Evolutionary conservation across 2,888 invertebrate species (phyloP).

Genomic region (Thecophora atra): DNA sequence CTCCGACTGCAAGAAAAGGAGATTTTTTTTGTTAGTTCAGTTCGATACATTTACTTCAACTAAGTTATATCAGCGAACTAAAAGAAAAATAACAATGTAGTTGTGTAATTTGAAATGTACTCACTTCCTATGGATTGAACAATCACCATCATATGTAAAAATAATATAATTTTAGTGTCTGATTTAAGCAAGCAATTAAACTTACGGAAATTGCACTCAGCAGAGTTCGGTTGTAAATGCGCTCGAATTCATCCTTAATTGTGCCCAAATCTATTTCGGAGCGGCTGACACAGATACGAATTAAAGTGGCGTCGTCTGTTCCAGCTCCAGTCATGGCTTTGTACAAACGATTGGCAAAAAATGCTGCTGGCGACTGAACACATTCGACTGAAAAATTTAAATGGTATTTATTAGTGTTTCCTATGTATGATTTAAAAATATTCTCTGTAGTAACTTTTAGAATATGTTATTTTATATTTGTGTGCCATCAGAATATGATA

Average conservation of each 20-base stretch:
- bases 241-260: conserved; percentile 77
- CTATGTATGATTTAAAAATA: too few relatives aligned
- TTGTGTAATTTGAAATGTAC: conserved; percentile 17
- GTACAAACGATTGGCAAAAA: conserved; percentile 75
- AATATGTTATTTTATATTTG: too few relatives aligned
- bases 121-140: conserved; percentile 36
- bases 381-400: conserved; percentile 71
- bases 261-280: conserved; percentile 76
- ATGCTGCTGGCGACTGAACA: conserved; percentile 73
- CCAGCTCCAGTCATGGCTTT: conserved; percentile 76
- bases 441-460: too few relatives aligned
- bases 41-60: background rate
- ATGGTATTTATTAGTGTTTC: too few relatives aligned
- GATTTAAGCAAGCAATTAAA: conserved; percentile 19
- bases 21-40: conserved; percentile 1
- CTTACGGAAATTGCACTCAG: conserved; percentile 73
- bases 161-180: conserved; percentile 25
- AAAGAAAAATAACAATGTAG: background rate
- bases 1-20: conserved; percentile 65
- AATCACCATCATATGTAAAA: conserved; percentile 36
- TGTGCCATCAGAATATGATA: background rate
- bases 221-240: conserved; percentile 75
- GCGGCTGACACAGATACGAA: conserved; percentile 76
- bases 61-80: too few relatives aligned
- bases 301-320: conserved; percentile 76